These are phyloP conservation scores for Drosophila robusta DNA, from an alignment of 2,888 invertebrate genomes.

Conservation along the genomic window DNA sequence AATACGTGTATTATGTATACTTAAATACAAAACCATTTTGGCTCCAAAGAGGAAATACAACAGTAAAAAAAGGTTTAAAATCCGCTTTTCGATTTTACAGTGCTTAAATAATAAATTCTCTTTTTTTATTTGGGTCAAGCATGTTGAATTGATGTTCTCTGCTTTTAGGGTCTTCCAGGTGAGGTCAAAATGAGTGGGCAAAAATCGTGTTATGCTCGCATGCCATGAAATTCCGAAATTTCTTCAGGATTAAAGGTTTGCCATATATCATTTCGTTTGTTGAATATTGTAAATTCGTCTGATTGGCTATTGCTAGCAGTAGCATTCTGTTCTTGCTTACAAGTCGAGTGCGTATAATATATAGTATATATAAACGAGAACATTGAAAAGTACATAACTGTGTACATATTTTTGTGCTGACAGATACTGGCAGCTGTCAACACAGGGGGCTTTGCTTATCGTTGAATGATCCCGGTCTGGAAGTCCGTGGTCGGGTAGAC, in stretches of 20 bases:
- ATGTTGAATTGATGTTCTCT: background rate
- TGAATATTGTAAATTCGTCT: background rate
- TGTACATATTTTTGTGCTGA: conserved; percentile 15
- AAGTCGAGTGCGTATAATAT: too few species aligned
- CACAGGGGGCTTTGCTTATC: conserved; percentile 57
- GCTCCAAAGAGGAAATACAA: background rate
- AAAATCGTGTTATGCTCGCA: background rate
- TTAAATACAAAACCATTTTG: conserved; percentile 14
- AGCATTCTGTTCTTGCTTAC: conserved; percentile 25
- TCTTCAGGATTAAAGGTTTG: background rate
- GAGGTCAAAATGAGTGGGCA: background rate
- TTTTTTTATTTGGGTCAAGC: conserved; percentile 8
- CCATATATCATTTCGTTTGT: too few species aligned
- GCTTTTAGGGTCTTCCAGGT: background rate
- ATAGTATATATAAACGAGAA: conserved; percentile 7
- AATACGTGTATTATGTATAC: conserved; percentile 19
- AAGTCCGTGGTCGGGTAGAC: conserved; percentile 21
- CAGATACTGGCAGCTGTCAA: conserved; percentile 52
- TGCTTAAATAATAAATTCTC: conserved; percentile 10
- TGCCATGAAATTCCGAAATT: background rate
- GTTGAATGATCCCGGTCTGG: conserved; percentile 53
- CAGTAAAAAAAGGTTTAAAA: conserved; percentile 3
- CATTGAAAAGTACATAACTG: conserved; percentile 2
- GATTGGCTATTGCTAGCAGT: conserved; percentile 1
- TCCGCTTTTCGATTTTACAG: background rate